Evolutionary conservation across 2,797 vertebrate genomes (phyloP).

Genomic region (Ispidina lecontei): DNA sequence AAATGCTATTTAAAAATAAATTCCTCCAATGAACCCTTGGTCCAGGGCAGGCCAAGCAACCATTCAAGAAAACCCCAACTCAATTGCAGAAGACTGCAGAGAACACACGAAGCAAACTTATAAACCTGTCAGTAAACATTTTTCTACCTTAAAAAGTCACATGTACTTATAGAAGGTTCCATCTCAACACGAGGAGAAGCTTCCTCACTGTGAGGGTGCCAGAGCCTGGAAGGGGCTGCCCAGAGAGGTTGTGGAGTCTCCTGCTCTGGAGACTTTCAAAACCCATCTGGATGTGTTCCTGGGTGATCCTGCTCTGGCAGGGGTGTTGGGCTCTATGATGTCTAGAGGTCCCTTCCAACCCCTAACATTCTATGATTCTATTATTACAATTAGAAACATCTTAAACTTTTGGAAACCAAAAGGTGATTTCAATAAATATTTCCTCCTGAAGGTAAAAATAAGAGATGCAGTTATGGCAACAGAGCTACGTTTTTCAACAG

Average conservation of each 20-base stretch:
- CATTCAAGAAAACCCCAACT: background rate
- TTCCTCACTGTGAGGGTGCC: too few relatives aligned
- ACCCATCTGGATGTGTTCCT: too few relatives aligned
- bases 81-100: background rate
- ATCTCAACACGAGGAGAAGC: too few relatives aligned
- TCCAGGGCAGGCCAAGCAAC: background rate
- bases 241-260: too few relatives aligned
- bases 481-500: slow-evolving; percentile 14
- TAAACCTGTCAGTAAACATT: background rate
- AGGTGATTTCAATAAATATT: slow-evolving; percentile 11
- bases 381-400: background rate
- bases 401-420: background rate
- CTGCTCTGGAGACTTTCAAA: too few relatives aligned
- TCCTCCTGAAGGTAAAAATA: slow-evolving; percentile 44
- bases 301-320: too few relatives aligned
- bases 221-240: too few relatives aligned
- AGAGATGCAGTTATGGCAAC: background rate
- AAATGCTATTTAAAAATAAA: background rate
- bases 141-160: background rate
- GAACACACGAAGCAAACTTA: background rate
- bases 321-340: too few relatives aligned
- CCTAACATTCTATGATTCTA: background rate
- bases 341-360: too few relatives aligned
- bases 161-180: background rate
- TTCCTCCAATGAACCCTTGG: background rate